A percentile compares a stretch with the other conserved stretches of the same genome.
These are phyloP conservation scores for Heliangelus exortis DNA, from an alignment of 2,797 vertebrate species.

Conservation along the genomic window DNA sequence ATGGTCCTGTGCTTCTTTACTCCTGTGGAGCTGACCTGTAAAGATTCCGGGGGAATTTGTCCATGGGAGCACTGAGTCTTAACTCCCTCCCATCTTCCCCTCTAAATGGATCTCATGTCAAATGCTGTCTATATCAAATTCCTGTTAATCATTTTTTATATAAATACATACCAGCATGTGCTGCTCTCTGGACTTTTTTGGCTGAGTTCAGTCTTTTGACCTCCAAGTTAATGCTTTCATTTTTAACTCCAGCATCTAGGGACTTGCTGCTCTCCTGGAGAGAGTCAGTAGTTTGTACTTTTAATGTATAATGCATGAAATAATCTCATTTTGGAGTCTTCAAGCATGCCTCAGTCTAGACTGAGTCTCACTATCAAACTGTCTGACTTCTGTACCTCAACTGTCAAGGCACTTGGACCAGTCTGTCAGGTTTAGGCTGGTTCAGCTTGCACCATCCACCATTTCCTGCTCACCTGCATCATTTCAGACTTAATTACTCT, in stretches of 20 bases:
- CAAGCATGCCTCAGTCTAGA: not conserved
- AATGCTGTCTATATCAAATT: not conserved
- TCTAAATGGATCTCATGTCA: not conserved
- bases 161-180: not conserved
- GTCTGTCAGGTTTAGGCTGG: not conserved
- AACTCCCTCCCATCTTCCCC: not conserved
- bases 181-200: not conserved
- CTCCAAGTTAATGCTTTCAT: not conserved
- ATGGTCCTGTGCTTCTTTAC: not conserved
- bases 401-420: not conserved
- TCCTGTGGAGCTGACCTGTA: not conserved
- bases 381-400: not conserved
- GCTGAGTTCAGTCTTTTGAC: not conserved
- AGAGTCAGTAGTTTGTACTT: not conserved
- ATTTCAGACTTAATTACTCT: not conserved
- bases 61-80: not conserved
- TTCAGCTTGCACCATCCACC: not conserved
- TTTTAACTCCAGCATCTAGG: not conserved
- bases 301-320: slow-evolving; percentile 7
- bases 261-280: not conserved
- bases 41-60: not conserved
- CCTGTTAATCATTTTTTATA: not conserved
- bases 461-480: not conserved
- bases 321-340: not conserved
- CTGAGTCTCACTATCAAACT: not conserved